Evolutionary conservation across 64 coral and sea anemone genomes (phyloP).

Genomic region (Anthopleura sola): DNA sequence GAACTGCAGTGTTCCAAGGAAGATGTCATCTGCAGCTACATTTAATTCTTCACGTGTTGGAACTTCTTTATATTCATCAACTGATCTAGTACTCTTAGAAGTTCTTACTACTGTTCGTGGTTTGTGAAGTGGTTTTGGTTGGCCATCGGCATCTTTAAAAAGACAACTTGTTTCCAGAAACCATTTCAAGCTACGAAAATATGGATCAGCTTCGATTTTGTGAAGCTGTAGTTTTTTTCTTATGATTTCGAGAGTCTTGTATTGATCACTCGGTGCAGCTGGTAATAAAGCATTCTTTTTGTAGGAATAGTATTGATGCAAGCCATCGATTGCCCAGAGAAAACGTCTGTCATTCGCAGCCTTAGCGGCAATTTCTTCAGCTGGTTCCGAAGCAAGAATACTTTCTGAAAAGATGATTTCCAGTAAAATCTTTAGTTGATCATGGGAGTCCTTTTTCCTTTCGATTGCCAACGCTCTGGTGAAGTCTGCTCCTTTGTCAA

Average conservation of each 20-base stretch:
- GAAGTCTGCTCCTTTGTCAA: slow-evolving; percentile 8
- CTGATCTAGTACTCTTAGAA: no score
- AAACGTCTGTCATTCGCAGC: not conserved
- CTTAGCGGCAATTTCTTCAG: not conserved
- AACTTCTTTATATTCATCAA: not conserved
- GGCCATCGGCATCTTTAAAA: not conserved
- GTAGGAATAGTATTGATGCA: not conserved
- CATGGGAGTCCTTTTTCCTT: not conserved
- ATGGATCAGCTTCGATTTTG: slow-evolving; percentile 3
- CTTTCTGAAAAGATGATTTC: slow-evolving; percentile 17
- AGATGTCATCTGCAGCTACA: not conserved
- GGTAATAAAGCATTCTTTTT: not conserved
- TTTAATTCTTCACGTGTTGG: not conserved
- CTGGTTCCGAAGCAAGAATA: not conserved
- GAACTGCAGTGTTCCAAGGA: not conserved
- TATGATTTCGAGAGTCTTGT: not conserved
- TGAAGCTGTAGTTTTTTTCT: not conserved
- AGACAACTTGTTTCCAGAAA: not conserved
- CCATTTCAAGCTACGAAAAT: no score
- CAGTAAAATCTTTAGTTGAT: not conserved
- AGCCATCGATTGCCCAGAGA: not conserved
- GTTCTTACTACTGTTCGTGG: no score
- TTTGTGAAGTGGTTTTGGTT: not conserved
- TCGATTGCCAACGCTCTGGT: not conserved
- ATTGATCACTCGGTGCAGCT: not conserved